phyloP scores from a whole-genome alignment of 2,888 invertebrate genomes.

The Parelbella ahira region DNA sequence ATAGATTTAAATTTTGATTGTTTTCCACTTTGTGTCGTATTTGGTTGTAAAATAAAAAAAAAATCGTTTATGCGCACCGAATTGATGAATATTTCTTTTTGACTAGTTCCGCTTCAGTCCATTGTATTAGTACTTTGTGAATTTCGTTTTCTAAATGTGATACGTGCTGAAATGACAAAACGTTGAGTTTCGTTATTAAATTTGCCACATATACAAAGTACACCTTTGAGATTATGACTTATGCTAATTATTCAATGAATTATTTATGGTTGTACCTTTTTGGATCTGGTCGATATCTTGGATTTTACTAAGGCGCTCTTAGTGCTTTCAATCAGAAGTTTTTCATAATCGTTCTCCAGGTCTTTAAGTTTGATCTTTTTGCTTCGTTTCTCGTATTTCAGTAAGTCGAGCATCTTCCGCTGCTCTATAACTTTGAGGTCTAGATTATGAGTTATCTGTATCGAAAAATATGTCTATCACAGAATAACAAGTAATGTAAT shows the following conservation, averaged over 20 bases:
- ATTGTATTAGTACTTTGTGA: slow-evolving; percentile 89
- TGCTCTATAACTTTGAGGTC: slow-evolving; percentile 86
- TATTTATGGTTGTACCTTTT: too few species aligned
- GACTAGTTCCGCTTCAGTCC: slow-evolving; percentile 89
- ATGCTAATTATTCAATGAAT: too few species aligned
- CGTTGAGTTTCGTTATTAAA: neutral
- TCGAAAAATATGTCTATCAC: too few species aligned
- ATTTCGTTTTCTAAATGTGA: slow-evolving; percentile 89
- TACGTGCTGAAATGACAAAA: slow-evolving; percentile 76
- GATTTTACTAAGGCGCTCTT: slow-evolving; percentile 70
- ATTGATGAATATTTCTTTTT: slow-evolving; percentile 88
- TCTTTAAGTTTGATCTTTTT: slow-evolving; percentile 80
- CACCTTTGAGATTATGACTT: too few species aligned
- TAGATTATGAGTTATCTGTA: slow-evolving; percentile 73
- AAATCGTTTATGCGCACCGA: too few species aligned
- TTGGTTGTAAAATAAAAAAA: too few species aligned
- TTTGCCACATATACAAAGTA: too few species aligned
- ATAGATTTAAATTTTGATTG: too few species aligned
- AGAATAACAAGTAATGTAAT: too few species aligned
- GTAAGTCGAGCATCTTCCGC: slow-evolving; percentile 86
- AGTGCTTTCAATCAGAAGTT: slow-evolving; percentile 80
- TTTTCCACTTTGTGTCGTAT: too few species aligned
- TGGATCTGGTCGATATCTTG: slow-evolving; percentile 79
- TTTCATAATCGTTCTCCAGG: slow-evolving; percentile 82
- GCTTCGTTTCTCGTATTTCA: slow-evolving; percentile 85